phyloP scores from a whole-genome alignment of 2,797 vertebrate genomes.

The Apogon hyalosoma region DNA sequence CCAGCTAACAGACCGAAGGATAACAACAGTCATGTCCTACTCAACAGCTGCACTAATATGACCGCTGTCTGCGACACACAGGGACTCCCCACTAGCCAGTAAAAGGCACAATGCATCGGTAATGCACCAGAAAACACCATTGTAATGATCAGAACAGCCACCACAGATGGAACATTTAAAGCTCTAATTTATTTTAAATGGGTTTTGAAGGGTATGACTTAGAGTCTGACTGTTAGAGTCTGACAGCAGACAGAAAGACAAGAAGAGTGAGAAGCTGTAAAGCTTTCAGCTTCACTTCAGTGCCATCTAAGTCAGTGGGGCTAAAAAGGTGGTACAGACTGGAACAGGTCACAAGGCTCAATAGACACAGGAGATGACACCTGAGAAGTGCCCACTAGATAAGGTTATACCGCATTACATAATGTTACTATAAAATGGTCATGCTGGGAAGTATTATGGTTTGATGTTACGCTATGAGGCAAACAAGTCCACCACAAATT shows the following conservation, averaged over 20 bases:
- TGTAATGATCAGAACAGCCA: conserved; percentile 37
- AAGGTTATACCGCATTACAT: conserved; percentile 64
- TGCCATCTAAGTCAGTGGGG: conserved; percentile 26
- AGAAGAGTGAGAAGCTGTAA: conserved; percentile 21
- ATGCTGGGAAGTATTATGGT: conserved; percentile 54
- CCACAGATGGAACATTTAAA: conserved; percentile 26
- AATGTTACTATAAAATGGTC: conserved; percentile 67
- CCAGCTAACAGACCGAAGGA: conserved; percentile 76
- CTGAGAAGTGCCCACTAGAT: conserved; percentile 67
- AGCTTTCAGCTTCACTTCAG: conserved; percentile 27
- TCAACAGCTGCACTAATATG: conserved; percentile 85
- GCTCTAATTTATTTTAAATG: conserved; percentile 11
- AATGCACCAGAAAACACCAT: conserved; percentile 50
- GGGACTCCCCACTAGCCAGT: conserved; percentile 70
- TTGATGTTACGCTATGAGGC: conserved; percentile 39
- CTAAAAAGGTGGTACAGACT: conserved; percentile 17
- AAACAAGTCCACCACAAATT: background rate
- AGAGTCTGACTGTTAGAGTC: conserved; percentile 24
- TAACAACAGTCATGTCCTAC: conserved; percentile 81
- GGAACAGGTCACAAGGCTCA: conserved; percentile 41
- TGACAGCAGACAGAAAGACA: conserved; percentile 35
- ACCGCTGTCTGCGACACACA: conserved; percentile 73
- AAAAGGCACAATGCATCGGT: conserved; percentile 63
- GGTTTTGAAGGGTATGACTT: conserved; percentile 20
- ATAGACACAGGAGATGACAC: conserved; percentile 58